These are phyloP conservation scores for Pterocles gutturalis DNA, from an alignment of 2,113 vertebrate genomes.

Conservation along the genomic window DNA sequence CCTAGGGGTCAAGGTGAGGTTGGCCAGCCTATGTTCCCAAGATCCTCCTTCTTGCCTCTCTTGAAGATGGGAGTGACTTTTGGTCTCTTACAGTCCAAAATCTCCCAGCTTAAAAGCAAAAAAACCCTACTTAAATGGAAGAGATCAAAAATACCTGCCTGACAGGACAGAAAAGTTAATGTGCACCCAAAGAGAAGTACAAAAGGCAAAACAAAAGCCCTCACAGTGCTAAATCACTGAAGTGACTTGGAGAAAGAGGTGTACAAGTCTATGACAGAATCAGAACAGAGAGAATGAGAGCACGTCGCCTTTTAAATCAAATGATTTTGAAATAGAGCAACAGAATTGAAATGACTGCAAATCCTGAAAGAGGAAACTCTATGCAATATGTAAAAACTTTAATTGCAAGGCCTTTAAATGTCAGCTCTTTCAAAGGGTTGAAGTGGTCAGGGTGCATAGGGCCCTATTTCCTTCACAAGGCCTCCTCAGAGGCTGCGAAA, in stretches of 20 bases:
- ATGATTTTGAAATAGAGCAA: background rate
- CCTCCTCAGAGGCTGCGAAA: background rate
- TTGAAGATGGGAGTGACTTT: background rate
- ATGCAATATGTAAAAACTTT: background rate
- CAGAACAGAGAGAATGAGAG: background rate
- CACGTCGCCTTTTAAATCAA: background rate
- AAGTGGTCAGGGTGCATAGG: background rate
- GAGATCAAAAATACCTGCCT: background rate
- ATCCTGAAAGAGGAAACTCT: background rate
- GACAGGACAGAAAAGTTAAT: background rate
- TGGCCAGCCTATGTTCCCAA: too few relatives aligned
- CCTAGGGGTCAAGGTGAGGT: too few relatives aligned
- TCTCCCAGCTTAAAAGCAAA: background rate
- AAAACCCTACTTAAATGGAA: background rate
- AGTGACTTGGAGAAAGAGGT: background rate
- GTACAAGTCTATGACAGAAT: background rate
- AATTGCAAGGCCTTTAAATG: constrained; percentile 33
- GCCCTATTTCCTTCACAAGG: background rate
- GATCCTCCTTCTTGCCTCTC: too few relatives aligned
- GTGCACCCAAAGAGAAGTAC: background rate
- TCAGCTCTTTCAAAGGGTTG: background rate
- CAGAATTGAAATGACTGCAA: constrained; percentile 15
- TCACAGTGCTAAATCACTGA: background rate
- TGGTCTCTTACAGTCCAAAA: background rate
- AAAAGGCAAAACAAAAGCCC: background rate